Base-by-base conservation (phyloP, 2,888 invertebrate species). In the Napeogenes inachia region DNA sequence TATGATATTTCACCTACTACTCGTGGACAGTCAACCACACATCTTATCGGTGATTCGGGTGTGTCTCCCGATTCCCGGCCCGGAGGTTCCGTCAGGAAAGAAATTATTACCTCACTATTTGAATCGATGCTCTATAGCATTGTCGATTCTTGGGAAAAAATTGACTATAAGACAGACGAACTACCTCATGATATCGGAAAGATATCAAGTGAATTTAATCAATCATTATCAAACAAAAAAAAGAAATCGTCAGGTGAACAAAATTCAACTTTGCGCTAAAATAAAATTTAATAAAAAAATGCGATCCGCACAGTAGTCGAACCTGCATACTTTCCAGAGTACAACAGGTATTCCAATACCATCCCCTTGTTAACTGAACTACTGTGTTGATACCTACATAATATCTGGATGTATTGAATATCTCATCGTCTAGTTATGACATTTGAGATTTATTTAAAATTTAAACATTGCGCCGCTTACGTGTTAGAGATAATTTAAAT, bases 81-180 rank as follows among this genome's bases (percentile, higher is more conserved):
- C 1, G 81, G 70, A 45, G 82, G 82, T 4, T 75, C 84, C 2
- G 79, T 84, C 1, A 79, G 78, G 64, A 84, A 76, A 59, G 87
- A 89, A 75, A 68, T 89, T 45, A 76, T 89, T 6, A 80, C 83
- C 13, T 67, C 79, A 69, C 73, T 90, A 63, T 89, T 87, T 66
- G 84, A 88, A 59, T 81, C 87, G 2, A 89, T 89, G 89, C 70
- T 89, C 2, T 77, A 77, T 32, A 72, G 69, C 66, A 85, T 89
- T 45, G 80, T 89, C 12, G 77, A 82, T 32, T 83, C 85, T 8
- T 90, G 89, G 89, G 79, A 83, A 42, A 73, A 77, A 0, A 83
- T 85, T 55, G 64, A 63, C 35, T 72, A 56, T 4, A 83, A 80
- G 64, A 64, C 46, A 4, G 81, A 78, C n/a, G 77, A 78, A 0